A percentile compares a stretch with the other conserved stretches of the same genome.
These are phyloP conservation scores for Stratiomys singularior DNA, from an alignment of 2,888 invertebrate species.

Conservation along the genomic window DNA sequence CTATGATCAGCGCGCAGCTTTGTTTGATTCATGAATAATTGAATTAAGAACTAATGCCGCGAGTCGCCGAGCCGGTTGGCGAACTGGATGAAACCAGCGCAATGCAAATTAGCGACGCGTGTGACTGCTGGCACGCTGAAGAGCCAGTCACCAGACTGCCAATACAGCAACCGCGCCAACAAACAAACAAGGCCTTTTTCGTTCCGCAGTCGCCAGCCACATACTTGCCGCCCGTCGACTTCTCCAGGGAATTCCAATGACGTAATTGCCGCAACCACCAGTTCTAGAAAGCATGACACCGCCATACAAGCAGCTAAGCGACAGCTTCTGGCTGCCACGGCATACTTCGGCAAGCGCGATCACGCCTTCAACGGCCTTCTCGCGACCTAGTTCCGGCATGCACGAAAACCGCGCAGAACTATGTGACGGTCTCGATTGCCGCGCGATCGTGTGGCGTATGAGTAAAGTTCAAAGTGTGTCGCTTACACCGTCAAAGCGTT, in stretches of 20 bases:
- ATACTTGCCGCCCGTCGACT: too few species aligned
- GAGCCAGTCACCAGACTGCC: neutral
- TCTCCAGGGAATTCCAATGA: conserved; percentile 33
- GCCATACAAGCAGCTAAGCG: too few species aligned
- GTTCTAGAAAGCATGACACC: neutral
- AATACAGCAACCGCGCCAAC: neutral
- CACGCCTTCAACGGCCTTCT: conserved; percentile 16
- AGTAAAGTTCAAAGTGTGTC: too few species aligned
- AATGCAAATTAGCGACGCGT: conserved; percentile 14
- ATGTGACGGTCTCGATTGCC: too few species aligned
- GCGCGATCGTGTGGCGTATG: too few species aligned
- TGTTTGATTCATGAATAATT: conserved; percentile 18
- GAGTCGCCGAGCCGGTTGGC: neutral
- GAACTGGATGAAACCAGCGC: neutral
- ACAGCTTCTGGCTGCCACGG: too few species aligned
- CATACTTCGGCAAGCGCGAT: conserved; percentile 10
- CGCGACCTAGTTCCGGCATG: conserved; percentile 33
- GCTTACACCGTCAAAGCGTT: too few species aligned
- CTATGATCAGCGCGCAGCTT: neutral
- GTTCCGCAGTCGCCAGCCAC: too few species aligned
- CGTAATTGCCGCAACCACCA: conserved; percentile 19
- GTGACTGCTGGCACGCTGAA: neutral
- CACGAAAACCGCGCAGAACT: neutral
- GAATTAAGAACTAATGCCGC: too few species aligned
- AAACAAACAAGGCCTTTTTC: neutral